phyloP scores from a whole-genome alignment of 2,888 invertebrate genomes.

The Dolomedes plantarius region DNA sequence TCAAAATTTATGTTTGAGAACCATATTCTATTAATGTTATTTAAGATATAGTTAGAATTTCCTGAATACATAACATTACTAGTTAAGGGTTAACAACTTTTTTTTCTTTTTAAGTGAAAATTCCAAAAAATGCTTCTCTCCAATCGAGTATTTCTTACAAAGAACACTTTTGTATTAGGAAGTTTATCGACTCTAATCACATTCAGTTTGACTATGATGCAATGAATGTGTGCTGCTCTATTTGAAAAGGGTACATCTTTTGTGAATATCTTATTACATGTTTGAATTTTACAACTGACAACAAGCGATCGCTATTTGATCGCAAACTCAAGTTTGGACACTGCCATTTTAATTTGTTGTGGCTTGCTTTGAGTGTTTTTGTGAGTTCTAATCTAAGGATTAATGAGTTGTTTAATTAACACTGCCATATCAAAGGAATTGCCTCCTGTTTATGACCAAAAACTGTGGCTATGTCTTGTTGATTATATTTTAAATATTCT shows the following conservation, averaged over 20 bases:
- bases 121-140: no score
- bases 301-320: not conserved
- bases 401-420: constrained; percentile 26
- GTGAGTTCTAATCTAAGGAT: not conserved
- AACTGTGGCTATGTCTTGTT: not conserved
- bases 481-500: not conserved
- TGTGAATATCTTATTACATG: not conserved
- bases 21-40: no score
- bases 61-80: no score
- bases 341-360: constrained; percentile 65
- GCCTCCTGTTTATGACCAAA: constrained; percentile 40
- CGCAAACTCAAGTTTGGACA: constrained; percentile 17
- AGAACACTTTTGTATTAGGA: no score
- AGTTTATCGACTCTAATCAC: no score
- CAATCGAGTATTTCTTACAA: no score
- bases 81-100: no score
- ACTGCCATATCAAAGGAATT: constrained; percentile 61
- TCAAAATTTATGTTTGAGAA: no score
- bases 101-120: no score
- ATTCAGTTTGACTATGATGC: no score
- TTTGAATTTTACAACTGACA: not conserved
- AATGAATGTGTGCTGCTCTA: no score
- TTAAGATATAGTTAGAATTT: no score
- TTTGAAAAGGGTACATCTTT: not conserved
- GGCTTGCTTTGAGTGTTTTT: constrained; percentile 44